Evolutionary conservation across 2,888 invertebrate genomes (phyloP), one percentile per base, ranked within the genome.

Genomic region (Napeogenes inachia): DNA sequence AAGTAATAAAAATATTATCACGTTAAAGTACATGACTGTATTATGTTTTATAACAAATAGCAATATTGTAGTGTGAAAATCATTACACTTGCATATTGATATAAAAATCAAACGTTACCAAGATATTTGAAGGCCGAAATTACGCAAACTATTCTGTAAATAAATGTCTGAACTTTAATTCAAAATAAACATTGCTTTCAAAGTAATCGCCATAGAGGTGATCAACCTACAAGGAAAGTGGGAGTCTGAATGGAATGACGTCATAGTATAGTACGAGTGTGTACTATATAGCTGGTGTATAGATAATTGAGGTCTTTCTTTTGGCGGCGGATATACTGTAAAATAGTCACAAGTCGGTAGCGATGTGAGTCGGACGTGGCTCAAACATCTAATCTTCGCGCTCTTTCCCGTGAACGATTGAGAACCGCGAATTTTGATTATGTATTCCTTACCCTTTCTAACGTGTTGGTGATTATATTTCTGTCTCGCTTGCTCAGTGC

Each of bases 341-440:
- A 79, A 83, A 82, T 85, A 87, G 88, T 89, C 82, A 86, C 83
- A 85, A 85, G 76, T 85, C 86, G 87, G 88, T 89, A 85, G 89
- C 89, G 89, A 89, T 89, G 89, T 87, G 85, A 87, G 84, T 75
- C 85, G 87, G 87, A 82, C 89, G 89, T 81, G 74, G 78, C 79
- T 61, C 70, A 73, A 21, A 21, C 21, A 21, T 21, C 21, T 74
- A 71, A 77, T 71, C 78, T 77, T 77, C 78, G 83, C 84, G 83
- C 82, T 84, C 82, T 79, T 79, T 81, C 84, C 80, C 79, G 78
- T 81, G 81, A 65, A 75, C 78, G 79, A 72, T 76, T 77, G 77
- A 74, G 71, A 79, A 80, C 80, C 82, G 81, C 79, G 80, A 76
- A 87, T 84, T 88, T 85, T 78, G 87, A 81, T 78, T 85, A 83